Evolutionary conservation across 2,797 vertebrate genomes (phyloP), one percentile per base, ranked within the genome.

Genomic region (Notamacropus eugenii): DNA sequence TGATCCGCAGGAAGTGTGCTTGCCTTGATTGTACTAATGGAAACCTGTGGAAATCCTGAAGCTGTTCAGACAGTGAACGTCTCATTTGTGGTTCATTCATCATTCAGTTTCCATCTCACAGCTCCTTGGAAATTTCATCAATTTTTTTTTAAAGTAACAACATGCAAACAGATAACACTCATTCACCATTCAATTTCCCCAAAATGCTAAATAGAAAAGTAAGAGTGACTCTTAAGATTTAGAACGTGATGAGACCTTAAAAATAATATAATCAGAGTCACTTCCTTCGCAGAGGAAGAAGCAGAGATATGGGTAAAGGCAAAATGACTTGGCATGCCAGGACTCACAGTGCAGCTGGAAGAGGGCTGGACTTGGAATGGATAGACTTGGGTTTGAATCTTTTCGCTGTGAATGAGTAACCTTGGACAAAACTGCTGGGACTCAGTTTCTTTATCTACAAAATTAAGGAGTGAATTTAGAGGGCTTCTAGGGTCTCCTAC

Each of bases 31-130:
- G 93, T 93, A 97, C n/a, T 55, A 14, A 46, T 95, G 90, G 56
- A 93, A 95, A 90, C 24, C 82, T 92, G 11, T 92, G 95, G 95
- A 95, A 97, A 67, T 34, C 92, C 95, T 96, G 95, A 95, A 93
- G 96, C 62, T 90, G 93, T 90, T 93, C 82, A 90, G 92, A 91
- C 95, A 54, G 91, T 92, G 46, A 24, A 87, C 74, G 50, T 93
- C 54, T 92, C 62, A 97, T 96, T 90, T 93, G 93, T 57, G 91
- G 74, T 54, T 94, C 90, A 94, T 94, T 95, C 54, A 94, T 91
- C 82, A 40, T 59, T 93, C 54, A 54, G 22, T 95, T 97, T 93
- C 67, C 91, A 87, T 95, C n/a, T 95, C 54, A 91, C 62, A 55
- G 54, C 90, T 93, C n/a, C 54, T 96, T 6, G n/a, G 19, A 82